Base-by-base conservation (phyloP, 2,797 vertebrate genomes). In the Clarias platycephalus region DNA sequence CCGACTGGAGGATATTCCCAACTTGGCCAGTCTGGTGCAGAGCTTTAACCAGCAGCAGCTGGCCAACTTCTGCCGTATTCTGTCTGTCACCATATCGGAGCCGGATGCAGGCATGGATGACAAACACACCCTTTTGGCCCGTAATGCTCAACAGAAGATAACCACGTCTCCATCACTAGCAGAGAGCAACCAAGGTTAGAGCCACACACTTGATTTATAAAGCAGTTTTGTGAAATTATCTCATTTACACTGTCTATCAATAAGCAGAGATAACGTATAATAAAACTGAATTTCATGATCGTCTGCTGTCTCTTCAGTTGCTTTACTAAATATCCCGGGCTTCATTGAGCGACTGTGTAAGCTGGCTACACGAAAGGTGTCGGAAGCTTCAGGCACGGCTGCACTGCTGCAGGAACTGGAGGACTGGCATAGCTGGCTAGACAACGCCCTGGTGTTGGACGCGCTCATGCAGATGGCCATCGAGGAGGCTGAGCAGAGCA, bases 41-140 rank as follows among this genome's bases (percentile, higher is more conserved):
- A 99, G 96, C 91, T 99, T 99, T 44, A 97, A 99, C 93, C 98
- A 99, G 90, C 98, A 99, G 88, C 98, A 99, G 91, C 95, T 99
- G 83, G 98, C 98, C 58, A 99, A 98, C 94, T 99, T 99, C 94
- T 99, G 98, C 91, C 95, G 98, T 89, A 99, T 99, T 91, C 94
- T 99, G 26, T 99, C 98, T 0, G 97, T 99, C 92, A 98, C 97
- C 44, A 99, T 99, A 93, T 99, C 98, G 0, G 98, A 99, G 88
- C 97, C 98, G 0, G 98, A 99, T 78, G 95, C 97, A 0, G 97
- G 97, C 49, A 97, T 96, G 2, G 98, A 99, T 66, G 98, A 99
- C 93, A 99, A 99, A 90, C 97, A 99, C 93, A 99, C 98, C 0
- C 95, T 99, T 80, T 93, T 99, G 87, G 98, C 98, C 88, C 98